Evolutionary conservation across 2,888 invertebrate species (phyloP).

Genomic region (Molorchus minor): DNA sequence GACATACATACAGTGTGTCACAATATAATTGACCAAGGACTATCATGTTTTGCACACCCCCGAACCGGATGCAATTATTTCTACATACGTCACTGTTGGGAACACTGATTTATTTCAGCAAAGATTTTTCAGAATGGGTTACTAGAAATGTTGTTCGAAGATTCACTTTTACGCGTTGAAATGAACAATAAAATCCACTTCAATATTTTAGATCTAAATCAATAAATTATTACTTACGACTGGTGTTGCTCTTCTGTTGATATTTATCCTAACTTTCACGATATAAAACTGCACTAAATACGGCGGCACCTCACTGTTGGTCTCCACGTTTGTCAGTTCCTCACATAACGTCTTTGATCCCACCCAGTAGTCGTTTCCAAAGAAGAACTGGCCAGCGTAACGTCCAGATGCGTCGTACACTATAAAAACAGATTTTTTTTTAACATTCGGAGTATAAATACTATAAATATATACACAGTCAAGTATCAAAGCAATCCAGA

Average conservation of each 20-base stretch:
- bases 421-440: too few species aligned
- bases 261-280: conserved; percentile 62
- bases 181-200: too few species aligned
- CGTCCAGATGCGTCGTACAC: conserved; percentile 84
- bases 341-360: conserved; percentile 76
- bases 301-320: conserved; percentile 68
- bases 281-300: conserved; percentile 71
- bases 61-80: too few species aligned
- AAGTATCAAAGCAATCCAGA: not conserved
- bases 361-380: conserved; percentile 84
- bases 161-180: too few species aligned
- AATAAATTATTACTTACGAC: conserved; percentile 53
- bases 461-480: not conserved
- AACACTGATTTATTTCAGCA: too few species aligned
- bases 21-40: too few species aligned
- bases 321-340: conserved; percentile 69
- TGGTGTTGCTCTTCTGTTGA: conserved; percentile 56
- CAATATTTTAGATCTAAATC: not conserved
- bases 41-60: too few species aligned
- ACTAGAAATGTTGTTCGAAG: too few species aligned
- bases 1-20: too few species aligned
- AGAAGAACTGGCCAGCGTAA: conserved; percentile 79
- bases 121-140: too few species aligned
- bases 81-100: too few species aligned
- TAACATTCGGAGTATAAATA: too few species aligned